phyloP scores from a whole-genome alignment of 2,113 vertebrate genomes.

The Spea multiplicata region DNA sequence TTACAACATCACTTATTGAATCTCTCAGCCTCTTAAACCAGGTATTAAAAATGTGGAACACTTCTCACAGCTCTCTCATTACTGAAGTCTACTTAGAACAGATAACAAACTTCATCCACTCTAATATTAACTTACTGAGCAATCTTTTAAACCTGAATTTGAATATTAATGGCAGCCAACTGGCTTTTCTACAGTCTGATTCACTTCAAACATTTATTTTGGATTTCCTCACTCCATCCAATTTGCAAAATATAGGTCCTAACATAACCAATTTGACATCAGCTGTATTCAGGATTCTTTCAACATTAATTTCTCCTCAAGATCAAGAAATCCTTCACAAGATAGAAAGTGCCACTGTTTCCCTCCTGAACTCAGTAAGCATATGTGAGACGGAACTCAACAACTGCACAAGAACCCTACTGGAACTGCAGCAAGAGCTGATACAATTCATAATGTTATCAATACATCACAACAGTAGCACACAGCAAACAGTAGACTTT shows the following conservation, averaged over 20 bases:
- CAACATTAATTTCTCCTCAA: slow-evolving; percentile 6
- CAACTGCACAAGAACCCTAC: not conserved
- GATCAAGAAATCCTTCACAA: slow-evolving; percentile 3
- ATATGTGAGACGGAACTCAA: slow-evolving; percentile 3
- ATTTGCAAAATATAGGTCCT: not conserved
- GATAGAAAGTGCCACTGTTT: slow-evolving; percentile 6
- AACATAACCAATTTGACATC: not conserved
- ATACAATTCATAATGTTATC: not conserved
- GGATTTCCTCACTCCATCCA: slow-evolving; percentile 17
- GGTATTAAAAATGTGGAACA: not conserved
- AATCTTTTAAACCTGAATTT: not conserved
- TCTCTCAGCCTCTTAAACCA: not conserved
- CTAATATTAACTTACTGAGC: slow-evolving; percentile 1
- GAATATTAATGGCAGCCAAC: slow-evolving; percentile 2
- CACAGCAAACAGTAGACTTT: not conserved
- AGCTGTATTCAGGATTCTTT: slow-evolving; percentile 13
- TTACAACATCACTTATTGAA: not conserved
- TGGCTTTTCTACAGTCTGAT: slow-evolving; percentile 9
- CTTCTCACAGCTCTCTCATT: not conserved
- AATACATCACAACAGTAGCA: not conserved
- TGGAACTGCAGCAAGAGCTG: slow-evolving; percentile 8
- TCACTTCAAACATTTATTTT: not conserved
- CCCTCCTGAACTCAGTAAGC: slow-evolving; percentile 8
- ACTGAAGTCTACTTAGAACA: slow-evolving; percentile 8
- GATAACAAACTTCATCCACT: slow-evolving; percentile 3